Evolutionary conservation across 2,113 vertebrate genomes (phyloP), one percentile per base, ranked within the genome.

Genomic region (Pollachius pollachius): DNA sequence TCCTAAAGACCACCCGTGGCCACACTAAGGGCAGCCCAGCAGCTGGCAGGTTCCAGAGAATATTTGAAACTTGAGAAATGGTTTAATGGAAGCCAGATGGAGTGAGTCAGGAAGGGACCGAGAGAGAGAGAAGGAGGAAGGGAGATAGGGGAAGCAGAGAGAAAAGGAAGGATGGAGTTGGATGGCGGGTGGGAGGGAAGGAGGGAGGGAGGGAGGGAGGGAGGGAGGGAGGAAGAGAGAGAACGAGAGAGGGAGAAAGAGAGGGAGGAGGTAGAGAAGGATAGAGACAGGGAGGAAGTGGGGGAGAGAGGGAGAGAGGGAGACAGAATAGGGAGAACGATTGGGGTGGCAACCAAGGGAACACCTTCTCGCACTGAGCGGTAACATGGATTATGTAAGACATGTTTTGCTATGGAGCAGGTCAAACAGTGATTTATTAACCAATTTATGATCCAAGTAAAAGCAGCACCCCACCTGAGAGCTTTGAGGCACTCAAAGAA

Each of bases 31-130:
- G 67, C 63, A 1, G 23, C 18, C 64, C 23, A n/a, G 59, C 37
- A 37, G 72, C 58, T 68, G 54, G 41, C 17, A 9, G 9, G 52
- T 34, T 34, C 5, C 37, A 52, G 60, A 59, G 63, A 71, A 60
- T 57, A 67, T 69, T 71, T 70, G 79, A 78, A 79, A 76, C 73
- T 56, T 77, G 48, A 78, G 68, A 74, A 57, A 17, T 5, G 12
- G 12, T 7, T 67, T 65, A 66, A 81, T 79, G 23, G 25, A 69
- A 76, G 63, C 78, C 82, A 84, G 76, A 78, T 78, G 76, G 54
- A 23, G 54, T n/a, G 37, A 57, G 54, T 5, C 15, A 57, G 54
- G n/a, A 13, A n/a, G 54, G n/a, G 54, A 57, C 3, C 3, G 54
- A n/a, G 16, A 6, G 16, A 6, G 54, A n/a, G 65, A 62, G 58